Base-by-base conservation (phyloP, 2,113 vertebrate species). In the Lutjanus erythropterus region DNA sequence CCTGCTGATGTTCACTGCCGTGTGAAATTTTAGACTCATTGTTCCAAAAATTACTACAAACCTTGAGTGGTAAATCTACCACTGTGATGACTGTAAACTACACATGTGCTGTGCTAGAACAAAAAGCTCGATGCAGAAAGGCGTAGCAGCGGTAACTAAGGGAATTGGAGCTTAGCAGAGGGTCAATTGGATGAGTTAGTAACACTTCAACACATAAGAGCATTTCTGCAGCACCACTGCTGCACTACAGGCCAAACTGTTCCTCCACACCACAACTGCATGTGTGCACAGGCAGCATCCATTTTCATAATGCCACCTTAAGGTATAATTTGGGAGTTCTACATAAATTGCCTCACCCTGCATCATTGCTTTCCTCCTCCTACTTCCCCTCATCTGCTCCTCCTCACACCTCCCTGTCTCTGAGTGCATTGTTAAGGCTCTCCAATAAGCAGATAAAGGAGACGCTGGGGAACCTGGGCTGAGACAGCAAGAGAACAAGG, bases 391-490 rank as follows among this genome's bases (percentile, higher is more conserved):
- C 73, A n/a, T 10, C 21, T 79, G 46, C 73, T 77, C 72, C 77
- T 77, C 76, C 46, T 86, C 87, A 41, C 49, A n/a, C 76, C 83
- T 80, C 69, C 61, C 75, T 21, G 77, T 91, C 80, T 91, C 71
- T 14, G 52, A 46, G 78, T 59, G 75, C 84, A 87, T 88, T 88
- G 87, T 91, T 89, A 79, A 78, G 72, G 37, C 79, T 86, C 78
- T 86, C 87, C 85, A 89, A 81, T 87, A 88, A 92, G 59, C 75
- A 86, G 86, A 86, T 74, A 86, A 84, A 90, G 75, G 88, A 69
- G 80, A 86, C 70, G 15, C 78, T 9, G 19, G 86, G 76, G 88
- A 87, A 76, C 76, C 71, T 62, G 88, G 64, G 47, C 72, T 37
- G 75, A 84, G 75, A 70, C 56, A 53, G 62, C 19, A 18, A 39